These are phyloP conservation scores for Eidolon helvum DNA, from an alignment of 2,113 vertebrate species.

Conservation along the genomic window DNA sequence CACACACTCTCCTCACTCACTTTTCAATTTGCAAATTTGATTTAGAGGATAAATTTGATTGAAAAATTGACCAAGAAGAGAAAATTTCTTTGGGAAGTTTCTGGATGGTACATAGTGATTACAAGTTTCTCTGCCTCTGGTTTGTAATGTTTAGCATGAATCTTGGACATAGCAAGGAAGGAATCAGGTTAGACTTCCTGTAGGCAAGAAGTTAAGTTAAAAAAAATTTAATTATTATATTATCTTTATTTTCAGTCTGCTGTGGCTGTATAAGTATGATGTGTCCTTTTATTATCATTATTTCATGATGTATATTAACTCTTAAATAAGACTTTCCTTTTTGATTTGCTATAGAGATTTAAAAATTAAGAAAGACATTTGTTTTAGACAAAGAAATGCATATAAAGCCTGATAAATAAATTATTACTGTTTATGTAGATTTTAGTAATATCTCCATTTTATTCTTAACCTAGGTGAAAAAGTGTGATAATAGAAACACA, in stretches of 20 bases:
- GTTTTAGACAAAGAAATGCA: conserved; percentile 2
- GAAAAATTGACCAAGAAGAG: neutral
- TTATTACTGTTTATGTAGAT: neutral
- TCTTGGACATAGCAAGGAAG: conserved; percentile 19
- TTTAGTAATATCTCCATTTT: conserved; percentile 3
- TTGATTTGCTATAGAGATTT: neutral
- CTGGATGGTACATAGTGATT: neutral
- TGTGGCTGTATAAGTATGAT: neutral
- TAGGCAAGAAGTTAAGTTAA: neutral
- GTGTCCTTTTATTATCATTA: neutral
- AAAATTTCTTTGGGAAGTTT: conserved; percentile 41
- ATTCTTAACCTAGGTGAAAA: conserved; percentile 21
- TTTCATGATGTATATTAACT: neutral
- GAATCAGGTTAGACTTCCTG: neutral
- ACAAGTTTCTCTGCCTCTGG: neutral
- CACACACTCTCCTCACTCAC: neutral
- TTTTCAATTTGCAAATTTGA: neutral
- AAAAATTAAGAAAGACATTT: conserved; percentile 5
- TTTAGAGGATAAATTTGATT: neutral
- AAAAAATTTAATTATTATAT: conserved; percentile 15
- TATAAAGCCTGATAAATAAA: neutral
- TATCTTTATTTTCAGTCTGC: neutral
- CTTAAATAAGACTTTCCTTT: neutral
- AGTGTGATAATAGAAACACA: conserved; percentile 25
- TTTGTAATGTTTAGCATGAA: neutral